Conservation (phyloP, 2,888 invertebrate genomes). For the Tinea trinotella region DNA sequence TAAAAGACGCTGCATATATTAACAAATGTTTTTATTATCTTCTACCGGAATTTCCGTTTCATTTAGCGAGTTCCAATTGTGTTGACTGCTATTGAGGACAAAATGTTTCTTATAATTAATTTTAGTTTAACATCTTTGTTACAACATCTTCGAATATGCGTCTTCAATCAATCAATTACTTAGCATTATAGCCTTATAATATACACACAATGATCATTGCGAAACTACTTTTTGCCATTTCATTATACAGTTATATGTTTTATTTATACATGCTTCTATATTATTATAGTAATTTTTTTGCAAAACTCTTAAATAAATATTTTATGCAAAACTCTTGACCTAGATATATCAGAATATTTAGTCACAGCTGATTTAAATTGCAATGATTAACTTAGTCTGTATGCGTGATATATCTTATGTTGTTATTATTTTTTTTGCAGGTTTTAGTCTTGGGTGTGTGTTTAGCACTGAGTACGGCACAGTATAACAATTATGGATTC, state of each 20-base stretch:
- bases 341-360: slow-evolving; percentile 12
- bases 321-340: slow-evolving; percentile 14
- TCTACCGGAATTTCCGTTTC: too few species aligned
- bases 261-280: neutral
- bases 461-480: slow-evolving; percentile 53
- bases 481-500: slow-evolving; percentile 43
- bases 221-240: neutral
- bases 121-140: neutral
- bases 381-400: neutral
- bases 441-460: slow-evolving; percentile 54
- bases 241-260: slow-evolving; percentile 1
- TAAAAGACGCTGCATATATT: too few species aligned
- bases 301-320: neutral
- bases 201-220: neutral
- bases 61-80: too few species aligned
- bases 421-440: slow-evolving; percentile 32
- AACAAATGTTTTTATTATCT: too few species aligned
- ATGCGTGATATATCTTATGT: neutral
- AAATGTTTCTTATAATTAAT: neutral
- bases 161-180: neutral
- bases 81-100: neutral
- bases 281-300: slow-evolving; percentile 8
- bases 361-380: slow-evolving; percentile 13
- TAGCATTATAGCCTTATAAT: neutral
- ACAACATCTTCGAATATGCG: neutral